These are phyloP conservation scores for Lamellibrachia satsuma DNA, from an alignment of 2,888 invertebrate species.

Conservation along the genomic window DNA sequence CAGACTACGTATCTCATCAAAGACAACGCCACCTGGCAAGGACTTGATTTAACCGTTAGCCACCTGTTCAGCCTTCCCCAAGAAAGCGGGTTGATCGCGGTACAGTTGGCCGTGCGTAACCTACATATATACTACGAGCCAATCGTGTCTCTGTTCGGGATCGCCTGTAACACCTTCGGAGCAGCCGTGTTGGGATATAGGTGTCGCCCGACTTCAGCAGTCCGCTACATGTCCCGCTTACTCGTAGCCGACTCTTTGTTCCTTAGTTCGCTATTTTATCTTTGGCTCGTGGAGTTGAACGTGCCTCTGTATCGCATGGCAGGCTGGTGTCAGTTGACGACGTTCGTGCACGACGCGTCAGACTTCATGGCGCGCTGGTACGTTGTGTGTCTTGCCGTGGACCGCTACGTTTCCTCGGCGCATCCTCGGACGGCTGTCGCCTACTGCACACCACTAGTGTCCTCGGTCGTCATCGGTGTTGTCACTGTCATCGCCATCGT, in stretches of 20 bases:
- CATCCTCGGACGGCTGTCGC: neutral
- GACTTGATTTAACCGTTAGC: neutral
- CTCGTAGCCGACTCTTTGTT: neutral
- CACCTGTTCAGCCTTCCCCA: neutral
- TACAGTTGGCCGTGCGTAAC: neutral
- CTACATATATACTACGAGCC: neutral
- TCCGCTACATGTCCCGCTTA: neutral
- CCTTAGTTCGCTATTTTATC: neutral
- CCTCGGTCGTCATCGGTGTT: neutral
- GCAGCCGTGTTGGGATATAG: neutral
- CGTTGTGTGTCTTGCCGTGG: neutral
- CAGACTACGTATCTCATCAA: neutral
- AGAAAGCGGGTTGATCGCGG: neutral
- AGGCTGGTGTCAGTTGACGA: neutral
- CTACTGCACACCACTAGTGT: neutral
- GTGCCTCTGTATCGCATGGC: neutral
- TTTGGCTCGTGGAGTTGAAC: neutral
- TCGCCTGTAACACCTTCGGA: neutral
- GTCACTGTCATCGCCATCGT: neutral
- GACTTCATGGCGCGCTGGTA: neutral
- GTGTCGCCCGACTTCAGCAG: neutral
- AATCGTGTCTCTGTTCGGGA: neutral
- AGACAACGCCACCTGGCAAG: neutral
- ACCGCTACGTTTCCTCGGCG: neutral
- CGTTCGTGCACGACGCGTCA: neutral